Evolutionary conservation across 1,140 invertebrate genomes (phyloP).

Genomic region (Theocolax elegans): DNA sequence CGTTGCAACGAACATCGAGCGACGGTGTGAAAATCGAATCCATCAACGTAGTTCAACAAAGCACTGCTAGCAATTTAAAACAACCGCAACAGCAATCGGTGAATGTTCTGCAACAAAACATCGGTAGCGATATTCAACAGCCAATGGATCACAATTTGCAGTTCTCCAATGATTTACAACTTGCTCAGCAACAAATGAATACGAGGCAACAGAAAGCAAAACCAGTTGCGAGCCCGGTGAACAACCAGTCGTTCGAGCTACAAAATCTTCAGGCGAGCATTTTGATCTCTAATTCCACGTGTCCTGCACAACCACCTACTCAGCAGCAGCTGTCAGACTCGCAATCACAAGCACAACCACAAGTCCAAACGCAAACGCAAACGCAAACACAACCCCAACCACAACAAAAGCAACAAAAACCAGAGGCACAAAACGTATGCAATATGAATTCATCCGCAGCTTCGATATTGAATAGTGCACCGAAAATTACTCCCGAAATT

Average conservation of each 20-base stretch:
- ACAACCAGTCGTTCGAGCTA: slow-evolving; percentile 33
- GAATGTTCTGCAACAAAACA: slow-evolving; percentile 58
- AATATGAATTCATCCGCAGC: slow-evolving; percentile 55
- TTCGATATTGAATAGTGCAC: slow-evolving; percentile 60
- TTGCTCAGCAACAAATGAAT: background rate
- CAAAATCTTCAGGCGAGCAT: slow-evolving; percentile 37
- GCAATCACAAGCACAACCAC: background rate
- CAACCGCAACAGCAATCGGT: slow-evolving; percentile 51
- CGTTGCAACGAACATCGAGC: slow-evolving; percentile 49
- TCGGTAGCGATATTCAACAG: slow-evolving; percentile 46
- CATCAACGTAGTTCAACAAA: slow-evolving; percentile 58
- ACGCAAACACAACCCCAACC: background rate
- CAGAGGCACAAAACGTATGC: slow-evolving; percentile 51
- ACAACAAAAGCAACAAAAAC: slow-evolving; percentile 42
- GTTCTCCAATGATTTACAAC: slow-evolving; percentile 33
- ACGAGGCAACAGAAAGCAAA: slow-evolving; percentile 38
- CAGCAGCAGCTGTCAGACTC: background rate
- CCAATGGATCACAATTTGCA: slow-evolving; percentile 55
- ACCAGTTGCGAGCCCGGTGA: slow-evolving; percentile 19
- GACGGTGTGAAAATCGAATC: slow-evolving; percentile 52
- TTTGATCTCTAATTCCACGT: slow-evolving; percentile 33
- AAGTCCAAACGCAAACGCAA: background rate
- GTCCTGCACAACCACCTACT: slow-evolving; percentile 15
- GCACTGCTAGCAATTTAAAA: slow-evolving; percentile 48
- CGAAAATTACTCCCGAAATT: slow-evolving; percentile 65